phyloP scores from a whole-genome alignment of 1,140 invertebrate genomes.

The Aethina tumida region DNA sequence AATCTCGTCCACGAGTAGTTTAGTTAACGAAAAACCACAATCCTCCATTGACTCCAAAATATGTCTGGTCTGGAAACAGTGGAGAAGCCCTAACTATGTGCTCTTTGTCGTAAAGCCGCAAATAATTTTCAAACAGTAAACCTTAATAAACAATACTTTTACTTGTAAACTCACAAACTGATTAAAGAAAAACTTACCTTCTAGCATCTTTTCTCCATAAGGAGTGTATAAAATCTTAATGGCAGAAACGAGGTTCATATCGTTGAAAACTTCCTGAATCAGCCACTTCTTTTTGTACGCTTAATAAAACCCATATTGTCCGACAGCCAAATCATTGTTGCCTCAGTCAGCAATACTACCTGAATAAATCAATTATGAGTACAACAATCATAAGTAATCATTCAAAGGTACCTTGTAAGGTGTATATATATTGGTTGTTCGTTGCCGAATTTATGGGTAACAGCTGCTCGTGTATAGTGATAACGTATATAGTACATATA shows the following conservation, averaged over 20 bases:
- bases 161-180: background rate
- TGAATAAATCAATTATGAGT: conserved; percentile 29
- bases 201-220: conserved; percentile 90
- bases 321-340: conserved; percentile 78
- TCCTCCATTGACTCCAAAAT: conserved; percentile 84
- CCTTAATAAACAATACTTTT: background rate
- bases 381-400: no score
- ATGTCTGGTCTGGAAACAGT: conserved; percentile 89
- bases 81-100: conserved; percentile 90
- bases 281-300: conserved; percentile 53
- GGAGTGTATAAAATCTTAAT: conserved; percentile 94
- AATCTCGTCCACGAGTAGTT: conserved; percentile 86
- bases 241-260: conserved; percentile 88
- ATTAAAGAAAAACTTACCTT: conserved; percentile 42
- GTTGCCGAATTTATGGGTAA: conserved; percentile 85
- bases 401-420: conserved; percentile 90
- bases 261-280: conserved; percentile 60
- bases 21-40: conserved; percentile 69
- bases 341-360: conserved; percentile 88
- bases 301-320: conserved; percentile 76
- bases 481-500: conserved; percentile 20
- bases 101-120: conserved; percentile 87
- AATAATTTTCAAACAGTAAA: conserved; percentile 57
- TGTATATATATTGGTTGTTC: conserved; percentile 64
- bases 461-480: conserved; percentile 49